These are phyloP conservation scores for Caenorhabditis doughertyi DNA, from an alignment of 2,888 invertebrate genomes.

Conservation along the genomic window DNA sequence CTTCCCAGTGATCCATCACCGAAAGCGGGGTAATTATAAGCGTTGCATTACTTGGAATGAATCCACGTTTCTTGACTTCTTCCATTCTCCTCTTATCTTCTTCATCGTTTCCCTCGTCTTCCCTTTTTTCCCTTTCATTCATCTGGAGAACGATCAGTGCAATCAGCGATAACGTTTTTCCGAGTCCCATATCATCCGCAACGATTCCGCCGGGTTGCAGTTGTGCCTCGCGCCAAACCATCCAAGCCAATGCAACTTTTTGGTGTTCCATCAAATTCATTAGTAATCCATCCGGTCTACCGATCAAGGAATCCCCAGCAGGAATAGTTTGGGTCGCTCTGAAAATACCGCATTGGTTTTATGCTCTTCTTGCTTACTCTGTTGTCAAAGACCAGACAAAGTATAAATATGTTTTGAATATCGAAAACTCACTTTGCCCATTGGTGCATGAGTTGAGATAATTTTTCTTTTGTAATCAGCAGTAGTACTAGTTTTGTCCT, in stretches of 20 bases:
- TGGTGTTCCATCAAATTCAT: conserved; percentile 80
- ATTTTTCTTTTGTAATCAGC: too few relatives aligned
- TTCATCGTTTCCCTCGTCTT: conserved; percentile 61
- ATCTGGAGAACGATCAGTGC: conserved; percentile 83
- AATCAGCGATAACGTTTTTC: conserved; percentile 85
- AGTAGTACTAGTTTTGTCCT: too few relatives aligned
- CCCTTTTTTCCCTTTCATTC: conserved; percentile 65
- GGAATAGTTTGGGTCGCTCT: conserved; percentile 70
- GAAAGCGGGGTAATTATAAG: conserved; percentile 95
- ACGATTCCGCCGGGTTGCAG: conserved; percentile 92
- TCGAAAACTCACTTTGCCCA: too few relatives aligned
- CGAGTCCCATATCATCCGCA: conserved; percentile 85
- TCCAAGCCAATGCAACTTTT: conserved; percentile 90
- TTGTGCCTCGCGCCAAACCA: conserved; percentile 92
- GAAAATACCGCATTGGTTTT: too few relatives aligned
- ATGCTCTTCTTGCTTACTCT: too few relatives aligned
- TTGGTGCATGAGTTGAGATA: too few relatives aligned
- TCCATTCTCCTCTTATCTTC: conserved; percentile 59
- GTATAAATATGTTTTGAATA: too few relatives aligned
- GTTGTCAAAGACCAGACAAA: too few relatives aligned
- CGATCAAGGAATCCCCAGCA: conserved; percentile 65
- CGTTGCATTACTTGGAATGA: conserved; percentile 83
- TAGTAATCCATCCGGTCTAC: conserved; percentile 73
- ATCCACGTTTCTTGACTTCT: conserved; percentile 58
- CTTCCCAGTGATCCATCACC: conserved; percentile 92